Evolutionary conservation across 2,797 vertebrate genomes (phyloP).

Genomic region (Manis pentadactyla): DNA sequence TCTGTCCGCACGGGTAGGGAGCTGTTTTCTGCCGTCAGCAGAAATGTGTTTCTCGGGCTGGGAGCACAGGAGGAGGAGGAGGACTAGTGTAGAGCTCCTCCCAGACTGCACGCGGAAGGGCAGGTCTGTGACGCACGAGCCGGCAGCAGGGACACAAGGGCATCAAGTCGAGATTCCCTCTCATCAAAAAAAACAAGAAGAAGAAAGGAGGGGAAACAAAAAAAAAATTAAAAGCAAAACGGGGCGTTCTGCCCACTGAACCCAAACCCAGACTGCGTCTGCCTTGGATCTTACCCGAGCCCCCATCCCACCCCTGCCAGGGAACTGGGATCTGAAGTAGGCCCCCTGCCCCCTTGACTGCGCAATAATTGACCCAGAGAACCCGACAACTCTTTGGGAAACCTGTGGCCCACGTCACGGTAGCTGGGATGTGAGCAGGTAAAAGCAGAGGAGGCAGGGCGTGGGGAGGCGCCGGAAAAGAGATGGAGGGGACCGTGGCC

Average conservation of each 20-base stretch:
- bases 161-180: not conserved
- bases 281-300: not conserved
- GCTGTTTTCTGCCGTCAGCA: not conserved
- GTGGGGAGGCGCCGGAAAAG: not conserved
- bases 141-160: not conserved
- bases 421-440: not conserved
- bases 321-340: not conserved
- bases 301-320: too few relatives aligned
- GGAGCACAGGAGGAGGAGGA: constrained; percentile 28
- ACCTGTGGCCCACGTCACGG: not conserved
- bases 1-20: not conserved
- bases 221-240: not conserved
- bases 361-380: not conserved
- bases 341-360: not conserved
- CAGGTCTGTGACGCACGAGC: constrained; percentile 48
- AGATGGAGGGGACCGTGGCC: not conserved
- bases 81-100: constrained; percentile 55
- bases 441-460: not conserved
- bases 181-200: not conserved
- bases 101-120: not conserved
- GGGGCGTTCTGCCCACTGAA: not conserved
- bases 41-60: constrained; percentile 26
- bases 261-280: not conserved
- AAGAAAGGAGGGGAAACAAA: not conserved
- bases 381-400: not conserved